These are phyloP conservation scores for Chionoecetes opilio DNA, from an alignment of 1,140 invertebrate species.

Conservation along the genomic window DNA sequence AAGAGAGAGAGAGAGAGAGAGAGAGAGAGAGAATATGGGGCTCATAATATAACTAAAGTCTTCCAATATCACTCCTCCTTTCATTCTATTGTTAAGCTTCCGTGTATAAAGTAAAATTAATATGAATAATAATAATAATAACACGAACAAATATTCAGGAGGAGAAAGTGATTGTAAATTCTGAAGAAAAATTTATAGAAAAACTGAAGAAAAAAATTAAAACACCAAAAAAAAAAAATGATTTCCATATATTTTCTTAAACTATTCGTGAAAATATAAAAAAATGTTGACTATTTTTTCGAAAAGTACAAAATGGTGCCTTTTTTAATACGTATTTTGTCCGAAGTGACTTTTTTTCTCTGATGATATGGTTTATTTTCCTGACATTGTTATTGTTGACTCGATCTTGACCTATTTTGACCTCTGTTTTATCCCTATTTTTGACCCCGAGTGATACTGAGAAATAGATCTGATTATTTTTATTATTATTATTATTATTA, in stretches of 20 bases:
- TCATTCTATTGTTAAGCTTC: too few species aligned
- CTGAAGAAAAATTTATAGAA: neutral
- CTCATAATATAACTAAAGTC: neutral
- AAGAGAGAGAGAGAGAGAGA: slow-evolving; percentile 32
- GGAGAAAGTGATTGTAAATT: neutral
- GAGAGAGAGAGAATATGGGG: neutral
- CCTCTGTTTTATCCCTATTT: too few species aligned
- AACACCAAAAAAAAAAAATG: neutral
- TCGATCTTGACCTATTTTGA: neutral
- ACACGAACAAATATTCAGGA: neutral
- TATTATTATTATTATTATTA: too few species aligned
- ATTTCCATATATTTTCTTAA: neutral
- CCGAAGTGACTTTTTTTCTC: slow-evolving; percentile 2
- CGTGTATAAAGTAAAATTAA: too few species aligned
- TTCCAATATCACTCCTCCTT: neutral
- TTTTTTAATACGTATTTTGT: slow-evolving; percentile 15
- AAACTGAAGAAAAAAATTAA: neutral
- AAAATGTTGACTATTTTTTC: neutral
- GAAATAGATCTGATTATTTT: neutral
- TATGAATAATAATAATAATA: too few species aligned
- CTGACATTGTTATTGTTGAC: neutral
- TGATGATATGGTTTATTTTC: too few species aligned
- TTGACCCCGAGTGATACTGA: neutral
- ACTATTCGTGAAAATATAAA: too few species aligned
- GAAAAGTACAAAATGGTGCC: slow-evolving; percentile 59